These are phyloP conservation scores for Pangasianodon gigas DNA, from an alignment of 2,113 vertebrate genomes.

Conservation along the genomic window DNA sequence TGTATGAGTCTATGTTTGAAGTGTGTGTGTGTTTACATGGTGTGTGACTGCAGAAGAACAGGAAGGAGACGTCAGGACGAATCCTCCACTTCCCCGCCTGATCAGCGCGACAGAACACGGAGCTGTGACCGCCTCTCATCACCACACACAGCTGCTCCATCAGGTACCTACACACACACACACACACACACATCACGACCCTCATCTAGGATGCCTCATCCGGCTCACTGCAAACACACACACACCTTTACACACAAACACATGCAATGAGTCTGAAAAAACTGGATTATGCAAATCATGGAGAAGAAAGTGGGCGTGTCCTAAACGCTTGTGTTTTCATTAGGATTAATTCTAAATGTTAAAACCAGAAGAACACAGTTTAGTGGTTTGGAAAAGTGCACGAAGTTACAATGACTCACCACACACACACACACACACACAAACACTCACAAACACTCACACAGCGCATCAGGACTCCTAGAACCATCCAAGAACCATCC, in stretches of 20 bases:
- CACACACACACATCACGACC: not conserved
- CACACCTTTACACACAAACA: not conserved
- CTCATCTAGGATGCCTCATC: not conserved
- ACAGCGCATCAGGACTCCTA: no score
- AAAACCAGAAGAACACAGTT: not conserved
- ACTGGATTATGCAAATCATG: not conserved
- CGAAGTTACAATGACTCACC: not conserved
- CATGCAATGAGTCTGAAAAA: not conserved
- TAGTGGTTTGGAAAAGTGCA: not conserved
- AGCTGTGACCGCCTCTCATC: constrained; percentile 55
- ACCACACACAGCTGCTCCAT: constrained; percentile 80
- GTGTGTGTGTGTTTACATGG: constrained; percentile 80
- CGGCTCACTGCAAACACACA: not conserved
- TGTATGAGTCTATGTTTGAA: not conserved
- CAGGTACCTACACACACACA: constrained; percentile 80
- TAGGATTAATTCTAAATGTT: not conserved
- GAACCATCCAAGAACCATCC: no score
- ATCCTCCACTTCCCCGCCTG: constrained; percentile 82
- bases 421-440: not conserved
- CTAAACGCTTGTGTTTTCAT: not conserved
- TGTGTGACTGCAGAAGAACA: constrained; percentile 94
- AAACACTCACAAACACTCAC: not conserved
- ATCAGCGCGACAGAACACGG: constrained; percentile 76
- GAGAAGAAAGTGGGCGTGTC: not conserved
- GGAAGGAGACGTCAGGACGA: constrained; percentile 74